Percentiles rank a stretch among this genome's conserved stretches.
Conservation (phyloP, 1,140 invertebrate genomes). For the Drosophila cardini region DNA sequence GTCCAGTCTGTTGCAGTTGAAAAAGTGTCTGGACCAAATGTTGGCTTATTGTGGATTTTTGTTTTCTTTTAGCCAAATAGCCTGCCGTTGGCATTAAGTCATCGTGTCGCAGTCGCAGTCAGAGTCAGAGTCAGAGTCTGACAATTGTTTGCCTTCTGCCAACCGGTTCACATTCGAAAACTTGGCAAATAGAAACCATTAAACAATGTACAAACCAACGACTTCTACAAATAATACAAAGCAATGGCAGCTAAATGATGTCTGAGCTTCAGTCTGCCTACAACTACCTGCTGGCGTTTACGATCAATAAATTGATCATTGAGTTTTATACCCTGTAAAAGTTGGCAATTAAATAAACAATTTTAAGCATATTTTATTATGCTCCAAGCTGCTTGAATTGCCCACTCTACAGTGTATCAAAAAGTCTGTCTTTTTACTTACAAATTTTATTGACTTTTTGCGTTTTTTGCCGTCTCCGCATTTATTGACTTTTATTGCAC, state of each 20-base stretch:
- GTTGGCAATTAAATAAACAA: neutral
- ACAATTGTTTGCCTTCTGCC: constrained; percentile 34
- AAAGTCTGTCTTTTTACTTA: neutral
- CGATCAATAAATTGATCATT: constrained; percentile 25
- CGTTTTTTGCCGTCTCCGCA: constrained; percentile 27
- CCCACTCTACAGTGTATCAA: neutral
- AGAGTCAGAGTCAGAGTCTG: constrained; percentile 20
- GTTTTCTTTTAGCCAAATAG: neutral
- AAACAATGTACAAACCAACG: constrained; percentile 29
- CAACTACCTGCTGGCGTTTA: constrained; percentile 19
- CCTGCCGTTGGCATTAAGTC: constrained; percentile 39
- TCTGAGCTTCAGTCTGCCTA: neutral
- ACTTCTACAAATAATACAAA: constrained; percentile 1
- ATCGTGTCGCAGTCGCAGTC: constrained; percentile 14
- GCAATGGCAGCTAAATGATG: constrained; percentile 14
- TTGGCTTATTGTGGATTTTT: constrained; percentile 17
- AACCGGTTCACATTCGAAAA: constrained; percentile 44
- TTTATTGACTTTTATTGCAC: constrained; percentile 58
- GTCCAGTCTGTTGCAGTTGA: constrained; percentile 37
- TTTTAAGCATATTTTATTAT: neutral
- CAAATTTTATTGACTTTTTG: constrained; percentile 19
- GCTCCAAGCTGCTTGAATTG: neutral
- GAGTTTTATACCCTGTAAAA: constrained; percentile 10
- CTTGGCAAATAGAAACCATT: constrained; percentile 31
- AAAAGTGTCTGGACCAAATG: constrained; percentile 26